Conservation (phyloP, 2,113 vertebrate species). For the Dipodomys spectabilis region DNA sequence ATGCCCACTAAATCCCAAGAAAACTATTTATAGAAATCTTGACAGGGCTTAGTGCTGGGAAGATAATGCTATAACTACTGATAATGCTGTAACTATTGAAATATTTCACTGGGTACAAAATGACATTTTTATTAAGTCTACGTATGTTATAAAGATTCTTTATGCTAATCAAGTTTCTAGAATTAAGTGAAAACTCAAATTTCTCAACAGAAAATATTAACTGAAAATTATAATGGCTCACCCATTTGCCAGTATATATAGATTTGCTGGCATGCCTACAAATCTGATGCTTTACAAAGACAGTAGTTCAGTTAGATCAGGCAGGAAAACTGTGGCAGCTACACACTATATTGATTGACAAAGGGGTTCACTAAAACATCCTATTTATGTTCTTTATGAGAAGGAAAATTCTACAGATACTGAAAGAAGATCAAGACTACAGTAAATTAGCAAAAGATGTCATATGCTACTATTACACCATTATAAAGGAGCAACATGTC, state of each 20-base stretch:
- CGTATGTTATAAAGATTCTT: not conserved
- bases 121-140: conserved; percentile 9
- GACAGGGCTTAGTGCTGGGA: not conserved
- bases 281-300: conserved; percentile 35
- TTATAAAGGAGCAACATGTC: conserved; percentile 81
- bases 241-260: not conserved
- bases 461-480: conserved; percentile 57
- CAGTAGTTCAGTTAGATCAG: conserved; percentile 25
- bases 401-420: not conserved
- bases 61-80: not conserved
- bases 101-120: not conserved
- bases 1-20: conserved; percentile 61
- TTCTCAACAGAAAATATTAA: conserved; percentile 55
- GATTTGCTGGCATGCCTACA: not conserved
- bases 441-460: conserved; percentile 46
- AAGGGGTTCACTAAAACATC: not conserved
- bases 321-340: conserved; percentile 42
- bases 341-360: not conserved
- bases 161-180: not conserved
- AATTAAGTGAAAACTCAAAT: not conserved
- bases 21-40: conserved; percentile 56
- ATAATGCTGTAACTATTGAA: not conserved
- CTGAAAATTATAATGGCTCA: conserved; percentile 23
- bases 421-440: conserved; percentile 32
- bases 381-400: not conserved